These are phyloP conservation scores for Prolemur simus DNA, from an alignment of 2,113 vertebrate genomes.

Conservation along the genomic window DNA sequence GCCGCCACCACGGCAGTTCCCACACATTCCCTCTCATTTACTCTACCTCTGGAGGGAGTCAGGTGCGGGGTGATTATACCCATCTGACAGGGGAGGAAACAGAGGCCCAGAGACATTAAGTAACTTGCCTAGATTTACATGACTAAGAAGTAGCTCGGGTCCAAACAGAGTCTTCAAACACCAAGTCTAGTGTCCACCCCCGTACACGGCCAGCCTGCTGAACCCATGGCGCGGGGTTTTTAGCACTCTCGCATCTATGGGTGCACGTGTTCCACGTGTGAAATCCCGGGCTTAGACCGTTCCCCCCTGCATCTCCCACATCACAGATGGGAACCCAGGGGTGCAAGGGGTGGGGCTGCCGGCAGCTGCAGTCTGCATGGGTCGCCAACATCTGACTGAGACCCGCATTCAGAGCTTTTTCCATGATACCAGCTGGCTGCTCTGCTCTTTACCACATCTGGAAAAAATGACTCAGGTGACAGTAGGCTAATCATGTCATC, in stretches of 20 bases:
- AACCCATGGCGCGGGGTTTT: not conserved
- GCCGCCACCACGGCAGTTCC: not conserved
- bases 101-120: not conserved
- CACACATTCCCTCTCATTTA: not conserved
- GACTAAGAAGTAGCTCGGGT: not conserved
- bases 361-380: not conserved
- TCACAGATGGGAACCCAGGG: not conserved
- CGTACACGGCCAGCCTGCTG: not conserved
- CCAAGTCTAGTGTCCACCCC: not conserved
- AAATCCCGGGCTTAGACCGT: not conserved
- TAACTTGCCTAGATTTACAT: not conserved
- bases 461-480: conserved; percentile 62
- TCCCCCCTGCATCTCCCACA: not conserved
- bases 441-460: not conserved
- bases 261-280: not conserved
- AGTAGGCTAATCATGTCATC: not conserved
- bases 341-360: not conserved
- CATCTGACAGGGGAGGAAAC: not conserved
- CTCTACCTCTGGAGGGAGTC: not conserved
- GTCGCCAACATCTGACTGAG: not conserved
- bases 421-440: not conserved
- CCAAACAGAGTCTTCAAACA: not conserved
- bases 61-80: not conserved
- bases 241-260: not conserved
- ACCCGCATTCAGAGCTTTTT: conserved; percentile 24